Evolutionary conservation across 2,113 vertebrate species (phyloP), one percentile per base, ranked within the genome.

Genomic region (Lichenostomus cassidix): DNA sequence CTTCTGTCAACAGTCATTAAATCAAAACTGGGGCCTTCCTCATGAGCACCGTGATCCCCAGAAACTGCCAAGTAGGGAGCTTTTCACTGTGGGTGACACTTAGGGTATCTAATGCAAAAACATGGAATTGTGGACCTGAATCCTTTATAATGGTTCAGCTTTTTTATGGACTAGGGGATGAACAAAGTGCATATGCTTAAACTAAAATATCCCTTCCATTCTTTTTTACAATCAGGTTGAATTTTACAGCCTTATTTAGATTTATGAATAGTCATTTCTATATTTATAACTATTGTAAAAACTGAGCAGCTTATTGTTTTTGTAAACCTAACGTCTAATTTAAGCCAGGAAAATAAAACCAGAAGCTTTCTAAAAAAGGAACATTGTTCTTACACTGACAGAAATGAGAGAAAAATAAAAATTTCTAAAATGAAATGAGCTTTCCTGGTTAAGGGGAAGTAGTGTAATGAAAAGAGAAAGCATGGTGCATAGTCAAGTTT

Each of bases 171-270:
- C 35, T 19, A 86, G 9, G 12, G 23, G 35, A 89, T 52, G 27
- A 91, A 78, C 0, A 0, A 91, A 89, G 62, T 68, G 52, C 82
- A 79, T 49, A 49, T 78, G 69, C 62, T 89, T 75, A 81, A 84
- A 71, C 25, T 81, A 67, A 89, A 95, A 94, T 67, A 63, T 65
- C 73, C 63, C 11, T 94, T 83, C 64, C 55, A 35, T 81, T 85
- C 52, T 90, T 92, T 93, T 78, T 95, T 82, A 95, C 62, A 83
- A 41, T 93, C 93, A 92, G 83, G 69, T 84, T 97, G 73, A 42
- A 73, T 91, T 95, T 97, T 90, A 96, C 44, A 77, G 70, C 60
- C 74, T 92, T 95, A 89, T 94, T 95, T 94, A 95, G 85, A 96
- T 97, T 96, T 95, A 96, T 94, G 73, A 88, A 79, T 90, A 94